Percentiles rank a stretch among this genome's conserved stretches.
Conservation (phyloP, 2,113 vertebrate species). For the Vanacampus margaritifer region DNA sequence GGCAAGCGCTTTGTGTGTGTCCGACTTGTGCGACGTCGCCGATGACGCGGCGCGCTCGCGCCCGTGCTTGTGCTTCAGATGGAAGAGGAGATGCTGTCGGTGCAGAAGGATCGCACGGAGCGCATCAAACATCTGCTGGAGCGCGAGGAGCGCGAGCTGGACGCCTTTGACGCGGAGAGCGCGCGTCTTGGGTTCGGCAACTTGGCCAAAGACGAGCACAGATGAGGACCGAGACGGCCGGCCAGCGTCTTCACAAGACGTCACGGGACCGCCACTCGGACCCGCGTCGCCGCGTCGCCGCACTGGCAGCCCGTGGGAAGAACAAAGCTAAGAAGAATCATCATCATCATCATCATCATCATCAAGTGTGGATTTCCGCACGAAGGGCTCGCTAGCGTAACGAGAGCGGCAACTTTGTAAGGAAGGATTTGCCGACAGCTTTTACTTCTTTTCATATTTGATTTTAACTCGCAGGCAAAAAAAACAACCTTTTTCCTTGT, state of each 20-base stretch:
- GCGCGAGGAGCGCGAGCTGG: conserved; percentile 92
- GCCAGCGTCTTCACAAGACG: no score
- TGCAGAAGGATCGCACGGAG: conserved; percentile 97
- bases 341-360: no score
- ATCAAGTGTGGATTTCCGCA: conserved; percentile 46
- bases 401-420: conserved; percentile 84
- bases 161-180: conserved; percentile 96
- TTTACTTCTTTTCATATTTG: conserved; percentile 99
- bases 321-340: no score
- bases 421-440: conserved; percentile 98
- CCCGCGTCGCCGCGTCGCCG: no score
- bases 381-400: conserved; percentile 71
- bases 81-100: conserved; percentile 95
- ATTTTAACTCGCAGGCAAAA: conserved; percentile 83
- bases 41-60: no score
- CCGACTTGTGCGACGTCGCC: no score
- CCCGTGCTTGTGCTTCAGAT: no score
- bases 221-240: conserved; percentile 83
- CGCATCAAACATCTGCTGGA: conserved; percentile 93
- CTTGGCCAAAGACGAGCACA: conserved; percentile 98
- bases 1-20: no score
- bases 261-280: no score
- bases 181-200: conserved; percentile 92
- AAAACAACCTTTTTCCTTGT: conserved; percentile 60
- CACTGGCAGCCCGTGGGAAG: no score